Base-by-base conservation (phyloP, 92 coral and sea anemone genomes). In the Parazoanthus swiftii region DNA sequence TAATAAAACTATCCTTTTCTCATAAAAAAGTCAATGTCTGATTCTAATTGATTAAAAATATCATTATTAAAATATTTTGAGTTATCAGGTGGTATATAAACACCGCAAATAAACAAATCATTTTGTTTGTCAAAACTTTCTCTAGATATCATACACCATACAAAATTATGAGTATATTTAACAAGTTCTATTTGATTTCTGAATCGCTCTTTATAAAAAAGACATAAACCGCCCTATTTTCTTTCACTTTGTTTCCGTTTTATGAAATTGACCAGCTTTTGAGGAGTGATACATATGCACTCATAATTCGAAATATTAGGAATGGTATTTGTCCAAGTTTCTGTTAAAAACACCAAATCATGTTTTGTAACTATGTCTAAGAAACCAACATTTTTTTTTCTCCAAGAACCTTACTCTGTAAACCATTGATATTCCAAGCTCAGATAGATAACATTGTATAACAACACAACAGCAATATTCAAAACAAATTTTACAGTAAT, bases 261-360 rank as follows among this genome's bases (percentile, higher is more conserved):
- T 3, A 75, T 38, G 51, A 50, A 75, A 39, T 36, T 75, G 79
- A 75, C 37, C 79, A 36, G 79, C 16, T 75, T 75, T 75, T 75
- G 77, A 73, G 77, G 77, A 73, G 77, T 15, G 77, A 39, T 39
- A 73, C 77, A 73, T 73, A 73, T 35, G 36, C 77, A 73, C 42
- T 76, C 80, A 76, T 76, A 76, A 76, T 76, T 76, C 26, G 80
- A 76, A 76, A 90, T 59, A 67, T 86, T 43, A 39, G 86, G 79
- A 72, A 79, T 90, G 63, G n/a, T 81, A 82, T 81, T 72, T 85
- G 89, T 65, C 93, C 93, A 91, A 59, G 93, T 88, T 76, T 88
- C 93, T n/a, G 91, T 88, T 65, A 91, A 89, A 59, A 91, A 83
- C n/a, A 88, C 54, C 59, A 91, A 88, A 88, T 91, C 93, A 66